Evolutionary conservation across 1,140 invertebrate species (phyloP).

Genomic region (Magallana gigas): DNA sequence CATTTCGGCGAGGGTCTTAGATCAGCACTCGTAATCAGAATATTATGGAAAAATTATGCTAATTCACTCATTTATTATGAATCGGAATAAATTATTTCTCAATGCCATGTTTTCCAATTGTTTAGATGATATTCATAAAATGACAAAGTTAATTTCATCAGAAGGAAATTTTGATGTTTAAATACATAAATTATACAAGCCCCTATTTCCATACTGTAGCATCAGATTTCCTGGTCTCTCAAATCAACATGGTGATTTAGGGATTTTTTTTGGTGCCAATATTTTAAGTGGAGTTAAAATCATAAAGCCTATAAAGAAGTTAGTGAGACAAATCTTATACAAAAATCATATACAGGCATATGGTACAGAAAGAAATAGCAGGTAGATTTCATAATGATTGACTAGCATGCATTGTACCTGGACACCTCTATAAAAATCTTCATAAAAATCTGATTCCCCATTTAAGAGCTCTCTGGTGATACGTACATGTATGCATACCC

Average conservation of each 20-base stretch:
- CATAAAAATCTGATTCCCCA: too few species aligned
- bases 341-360: too few species aligned
- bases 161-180: background rate
- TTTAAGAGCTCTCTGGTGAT: too few species aligned
- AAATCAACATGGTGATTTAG: background rate
- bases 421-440: too few species aligned
- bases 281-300: background rate
- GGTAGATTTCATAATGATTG: too few species aligned
- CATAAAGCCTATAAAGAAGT: too few species aligned
- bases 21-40: background rate
- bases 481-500: too few species aligned
- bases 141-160: constrained; percentile 17
- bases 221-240: background rate
- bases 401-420: too few species aligned
- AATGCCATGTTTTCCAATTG: background rate
- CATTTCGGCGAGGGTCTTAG: background rate
- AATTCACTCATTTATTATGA: background rate
- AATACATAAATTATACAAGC: constrained; percentile 12
- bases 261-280: background rate
- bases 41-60: constrained; percentile 29
- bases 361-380: background rate
- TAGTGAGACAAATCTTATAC: too few species aligned
- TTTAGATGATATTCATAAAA: constrained; percentile 36
- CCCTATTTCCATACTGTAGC: background rate
- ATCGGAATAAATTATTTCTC: background rate